Evolutionary conservation across 2,888 invertebrate species (phyloP).

Genomic region (Malthinus flaveolus): DNA sequence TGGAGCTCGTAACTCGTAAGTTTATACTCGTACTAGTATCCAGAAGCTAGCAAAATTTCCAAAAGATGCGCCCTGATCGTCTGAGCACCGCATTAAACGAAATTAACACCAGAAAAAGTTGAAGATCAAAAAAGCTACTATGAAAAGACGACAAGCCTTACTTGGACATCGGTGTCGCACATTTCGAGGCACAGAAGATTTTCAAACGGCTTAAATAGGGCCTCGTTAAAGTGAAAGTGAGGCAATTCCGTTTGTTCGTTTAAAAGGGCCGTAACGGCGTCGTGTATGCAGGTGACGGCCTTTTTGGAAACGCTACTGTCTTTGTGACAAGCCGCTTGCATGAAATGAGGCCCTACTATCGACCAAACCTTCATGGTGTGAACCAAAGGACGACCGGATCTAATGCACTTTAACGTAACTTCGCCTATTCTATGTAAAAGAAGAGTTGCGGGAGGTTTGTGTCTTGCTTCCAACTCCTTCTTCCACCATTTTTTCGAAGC

Average conservation of each 20-base stretch:
- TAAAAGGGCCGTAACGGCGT: conserved; percentile 83
- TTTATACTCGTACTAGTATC: too few relatives aligned
- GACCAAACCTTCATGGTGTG: conserved; percentile 94
- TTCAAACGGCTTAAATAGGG: conserved; percentile 92
- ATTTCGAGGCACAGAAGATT: conserved; percentile 90
- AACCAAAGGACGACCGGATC: conserved; percentile 83
- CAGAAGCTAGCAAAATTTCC: too few relatives aligned
- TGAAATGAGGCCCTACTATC: conserved; percentile 88
- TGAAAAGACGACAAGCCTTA: conserved; percentile 42
- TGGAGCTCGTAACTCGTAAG: too few relatives aligned
- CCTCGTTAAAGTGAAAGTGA: conserved; percentile 95
- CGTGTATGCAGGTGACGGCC: conserved; percentile 90
- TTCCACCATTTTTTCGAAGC: conserved; percentile 57
- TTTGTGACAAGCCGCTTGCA: conserved; percentile 93
- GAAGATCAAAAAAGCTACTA: not conserved
- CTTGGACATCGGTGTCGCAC: conserved; percentile 92
- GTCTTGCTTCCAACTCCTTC: conserved; percentile 48
- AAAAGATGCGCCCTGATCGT: too few relatives aligned
- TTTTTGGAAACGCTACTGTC: conserved; percentile 87
- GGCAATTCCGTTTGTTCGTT: conserved; percentile 87
- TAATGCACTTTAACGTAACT: conserved; percentile 83
- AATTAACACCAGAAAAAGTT: too few relatives aligned
- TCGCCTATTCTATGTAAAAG: conserved; percentile 85
- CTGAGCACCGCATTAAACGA: too few relatives aligned
- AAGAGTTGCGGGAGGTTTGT: conserved; percentile 59